Percentiles rank a stretch among this genome's conserved stretches.
These are phyloP conservation scores for Cheilinus undulatus DNA, from an alignment of 2,113 vertebrate genomes.

Conservation along the genomic window DNA sequence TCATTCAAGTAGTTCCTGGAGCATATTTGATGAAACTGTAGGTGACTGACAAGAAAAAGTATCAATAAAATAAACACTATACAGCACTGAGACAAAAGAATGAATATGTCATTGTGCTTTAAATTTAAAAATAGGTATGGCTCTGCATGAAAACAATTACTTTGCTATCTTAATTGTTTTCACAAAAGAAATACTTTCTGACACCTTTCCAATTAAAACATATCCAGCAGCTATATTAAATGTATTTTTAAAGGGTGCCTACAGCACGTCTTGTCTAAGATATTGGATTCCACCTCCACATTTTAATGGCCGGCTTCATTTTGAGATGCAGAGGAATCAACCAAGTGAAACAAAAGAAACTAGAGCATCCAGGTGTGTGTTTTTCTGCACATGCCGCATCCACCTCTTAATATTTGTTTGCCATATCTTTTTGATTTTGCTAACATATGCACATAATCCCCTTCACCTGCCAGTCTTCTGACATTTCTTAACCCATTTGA, in stretches of 20 bases:
- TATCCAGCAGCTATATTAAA: constrained; percentile 72
- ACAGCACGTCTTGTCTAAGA: constrained; percentile 68
- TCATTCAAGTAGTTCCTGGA: neutral
- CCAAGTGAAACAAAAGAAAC: constrained; percentile 15
- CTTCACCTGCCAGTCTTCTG: constrained; percentile 51
- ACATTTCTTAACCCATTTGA: constrained; percentile 58
- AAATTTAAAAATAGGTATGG: constrained; percentile 65
- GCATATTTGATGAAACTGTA: neutral
- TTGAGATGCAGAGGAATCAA: constrained; percentile 52
- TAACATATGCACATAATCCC: constrained; percentile 34
- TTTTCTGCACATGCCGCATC: constrained; percentile 22
- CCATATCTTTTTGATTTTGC: constrained; percentile 58
- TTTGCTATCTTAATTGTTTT: constrained; percentile 82
- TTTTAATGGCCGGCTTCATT: constrained; percentile 68
- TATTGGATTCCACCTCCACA: constrained; percentile 63
- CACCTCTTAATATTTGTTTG: constrained; percentile 48
- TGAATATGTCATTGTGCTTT: constrained; percentile 23
- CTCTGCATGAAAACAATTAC: constrained; percentile 74
- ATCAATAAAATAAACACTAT: constrained; percentile 11
- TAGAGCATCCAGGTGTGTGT: neutral
- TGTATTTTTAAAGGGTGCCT: constrained; percentile 78
- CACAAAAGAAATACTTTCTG: constrained; percentile 77
- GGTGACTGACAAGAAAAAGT: constrained; percentile 6
- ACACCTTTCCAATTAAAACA: constrained; percentile 85
- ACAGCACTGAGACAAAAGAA: constrained; percentile 12